These are phyloP conservation scores for Marronus borbonicus DNA, from an alignment of 2,888 invertebrate genomes.

Conservation along the genomic window DNA sequence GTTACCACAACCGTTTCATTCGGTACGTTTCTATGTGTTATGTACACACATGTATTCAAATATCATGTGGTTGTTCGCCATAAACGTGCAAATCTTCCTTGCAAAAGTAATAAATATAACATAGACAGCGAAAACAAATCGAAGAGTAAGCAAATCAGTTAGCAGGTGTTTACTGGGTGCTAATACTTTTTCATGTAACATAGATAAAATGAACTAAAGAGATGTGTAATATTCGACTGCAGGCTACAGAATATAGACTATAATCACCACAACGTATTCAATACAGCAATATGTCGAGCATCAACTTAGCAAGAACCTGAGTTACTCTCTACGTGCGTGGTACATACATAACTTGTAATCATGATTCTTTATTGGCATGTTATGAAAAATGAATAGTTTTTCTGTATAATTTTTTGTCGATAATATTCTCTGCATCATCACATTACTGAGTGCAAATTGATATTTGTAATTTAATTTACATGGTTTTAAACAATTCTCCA, in stretches of 20 bases:
- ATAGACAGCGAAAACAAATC: slow-evolving; percentile 62
- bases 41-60: slow-evolving; percentile 18
- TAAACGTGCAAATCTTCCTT: slow-evolving; percentile 38
- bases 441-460: too few species aligned
- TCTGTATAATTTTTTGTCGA: too few species aligned
- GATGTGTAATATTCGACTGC: slow-evolving; percentile 50
- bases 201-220: slow-evolving; percentile 17
- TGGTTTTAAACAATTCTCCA: too few species aligned
- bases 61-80: slow-evolving; percentile 33
- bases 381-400: neutral
- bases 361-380: neutral
- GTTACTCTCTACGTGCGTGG: neutral
- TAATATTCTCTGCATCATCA: too few species aligned
- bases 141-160: slow-evolving; percentile 63
- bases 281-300: neutral
- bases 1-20: slow-evolving; percentile 18
- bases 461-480: too few species aligned
- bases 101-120: slow-evolving; percentile 60
- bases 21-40: neutral
- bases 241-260: slow-evolving; percentile 50
- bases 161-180: slow-evolving; percentile 60
- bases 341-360: neutral
- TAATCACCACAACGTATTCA: neutral
- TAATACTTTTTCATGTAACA: too few species aligned
- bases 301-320: neutral